Percentiles rank a stretch among this genome's conserved stretches.
These are phyloP conservation scores for Falco biarmicus DNA, from an alignment of 2,797 vertebrate genomes.

Conservation along the genomic window DNA sequence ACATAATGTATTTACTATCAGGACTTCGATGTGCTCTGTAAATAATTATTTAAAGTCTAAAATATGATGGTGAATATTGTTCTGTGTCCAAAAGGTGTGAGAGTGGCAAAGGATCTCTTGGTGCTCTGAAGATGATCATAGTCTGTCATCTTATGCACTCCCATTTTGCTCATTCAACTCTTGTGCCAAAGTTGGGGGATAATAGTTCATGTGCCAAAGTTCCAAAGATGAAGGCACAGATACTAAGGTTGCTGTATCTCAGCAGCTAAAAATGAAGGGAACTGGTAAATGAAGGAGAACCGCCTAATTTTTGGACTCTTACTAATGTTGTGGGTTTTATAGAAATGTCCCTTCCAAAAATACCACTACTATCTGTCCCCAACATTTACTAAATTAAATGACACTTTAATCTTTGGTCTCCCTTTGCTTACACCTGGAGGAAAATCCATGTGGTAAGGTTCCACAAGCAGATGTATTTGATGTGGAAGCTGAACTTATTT, in stretches of 20 bases:
- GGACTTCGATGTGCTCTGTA: not conserved
- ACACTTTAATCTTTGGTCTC: not conserved
- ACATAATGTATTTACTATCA: not conserved
- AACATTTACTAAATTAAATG: not conserved
- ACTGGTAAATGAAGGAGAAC: not conserved
- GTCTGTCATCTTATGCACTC: not conserved
- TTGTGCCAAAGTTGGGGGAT: not conserved
- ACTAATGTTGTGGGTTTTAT: not conserved
- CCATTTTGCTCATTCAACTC: not conserved
- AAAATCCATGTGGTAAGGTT: not conserved
- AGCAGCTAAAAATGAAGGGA: not conserved
- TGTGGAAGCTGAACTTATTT: not conserved
- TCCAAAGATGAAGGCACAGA: not conserved
- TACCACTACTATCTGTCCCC: not conserved
- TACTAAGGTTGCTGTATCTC: not conserved
- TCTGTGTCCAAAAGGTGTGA: not conserved
- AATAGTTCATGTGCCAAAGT: not conserved
- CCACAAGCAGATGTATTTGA: not conserved
- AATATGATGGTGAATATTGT: not conserved
- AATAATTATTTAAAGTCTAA: not conserved
- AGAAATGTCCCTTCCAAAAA: not conserved
- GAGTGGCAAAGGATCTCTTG: not conserved
- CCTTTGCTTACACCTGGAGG: not conserved
- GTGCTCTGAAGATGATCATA: not conserved
- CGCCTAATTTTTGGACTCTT: not conserved